Evolutionary conservation across 1,140 invertebrate species (phyloP).

Genomic region (Riptortus pedestris): DNA sequence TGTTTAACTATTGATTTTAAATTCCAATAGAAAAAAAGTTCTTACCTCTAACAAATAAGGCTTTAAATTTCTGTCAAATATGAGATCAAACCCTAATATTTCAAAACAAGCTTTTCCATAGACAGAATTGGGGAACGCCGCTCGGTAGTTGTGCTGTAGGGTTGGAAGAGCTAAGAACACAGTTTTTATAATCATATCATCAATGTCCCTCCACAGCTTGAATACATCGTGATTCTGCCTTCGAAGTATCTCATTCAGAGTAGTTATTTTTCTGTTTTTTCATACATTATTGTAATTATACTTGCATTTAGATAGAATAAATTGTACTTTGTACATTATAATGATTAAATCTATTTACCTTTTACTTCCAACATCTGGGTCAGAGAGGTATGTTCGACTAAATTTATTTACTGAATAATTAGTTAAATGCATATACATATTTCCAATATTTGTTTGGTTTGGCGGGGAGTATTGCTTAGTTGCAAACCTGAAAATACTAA

Average conservation of each 20-base stretch:
- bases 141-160: constrained; percentile 76
- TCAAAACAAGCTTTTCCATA: constrained; percentile 79
- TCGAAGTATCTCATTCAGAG: constrained; percentile 19
- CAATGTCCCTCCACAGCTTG: constrained; percentile 67
- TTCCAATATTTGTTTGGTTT: constrained; percentile 60
- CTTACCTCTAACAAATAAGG: constrained; percentile 72
- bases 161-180: constrained; percentile 72
- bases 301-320: not conserved
- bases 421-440: constrained; percentile 93
- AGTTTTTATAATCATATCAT: constrained; percentile 84
- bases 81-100: constrained; percentile 76
- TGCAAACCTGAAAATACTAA: constrained; percentile 54
- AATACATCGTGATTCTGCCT: constrained; percentile 52
- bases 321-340: not conserved
- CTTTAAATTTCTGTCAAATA: constrained; percentile 74
- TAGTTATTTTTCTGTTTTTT: constrained; percentile 31
- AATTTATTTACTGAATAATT: constrained; percentile 95
- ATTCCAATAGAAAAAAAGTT: no score
- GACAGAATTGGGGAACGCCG: constrained; percentile 76
- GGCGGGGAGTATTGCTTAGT: constrained; percentile 76
- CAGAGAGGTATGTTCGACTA: constrained; percentile 63
- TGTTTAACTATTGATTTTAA: no score
- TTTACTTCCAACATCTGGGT: constrained; percentile 73
- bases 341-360: constrained; percentile 43
- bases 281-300: not conserved